Evolutionary conservation across 2,888 invertebrate genomes (phyloP).

Genomic region (Drosophila prolongata): DNA sequence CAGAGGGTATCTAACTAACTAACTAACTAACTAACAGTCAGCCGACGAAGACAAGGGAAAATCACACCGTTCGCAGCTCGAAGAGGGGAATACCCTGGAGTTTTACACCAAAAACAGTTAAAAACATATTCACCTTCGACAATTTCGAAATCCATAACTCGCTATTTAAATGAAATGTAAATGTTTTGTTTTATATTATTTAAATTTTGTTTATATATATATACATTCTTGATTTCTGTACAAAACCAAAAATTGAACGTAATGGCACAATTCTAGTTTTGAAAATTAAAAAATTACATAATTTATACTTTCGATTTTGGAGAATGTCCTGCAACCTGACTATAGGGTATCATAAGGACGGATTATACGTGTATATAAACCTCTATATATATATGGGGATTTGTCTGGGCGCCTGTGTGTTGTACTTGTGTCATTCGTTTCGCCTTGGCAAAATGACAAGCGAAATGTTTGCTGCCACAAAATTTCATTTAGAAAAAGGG

Average conservation of each 20-base stretch:
- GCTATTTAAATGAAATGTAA: too few relatives aligned
- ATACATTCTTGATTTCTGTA: too few relatives aligned
- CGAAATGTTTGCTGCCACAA: conserved; percentile 73
- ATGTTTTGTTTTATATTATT: too few relatives aligned
- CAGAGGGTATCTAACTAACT: conserved; percentile 40
- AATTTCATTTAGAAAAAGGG: conserved; percentile 76
- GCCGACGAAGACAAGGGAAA: conserved; percentile 7
- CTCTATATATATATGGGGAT: neutral
- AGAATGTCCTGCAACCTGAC: too few relatives aligned
- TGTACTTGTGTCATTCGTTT: conserved; percentile 72
- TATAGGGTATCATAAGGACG: conserved; percentile 7
- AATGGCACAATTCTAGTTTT: too few relatives aligned
- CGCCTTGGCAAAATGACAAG: conserved; percentile 68
- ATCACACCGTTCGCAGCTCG: neutral
- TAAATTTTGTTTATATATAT: too few relatives aligned
- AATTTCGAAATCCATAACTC: too few relatives aligned
- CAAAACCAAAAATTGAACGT: too few relatives aligned
- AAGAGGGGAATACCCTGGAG: neutral
- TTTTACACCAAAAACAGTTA: too few relatives aligned
- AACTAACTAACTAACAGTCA: conserved; percentile 42
- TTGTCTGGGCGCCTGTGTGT: conserved; percentile 46
- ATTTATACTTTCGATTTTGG: too few relatives aligned
- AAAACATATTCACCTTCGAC: neutral
- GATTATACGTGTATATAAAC: conserved; percentile 7
- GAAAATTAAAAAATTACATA: too few relatives aligned